phyloP scores from a whole-genome alignment of 2,113 vertebrate species.

The Megaceryle maxima region DNA sequence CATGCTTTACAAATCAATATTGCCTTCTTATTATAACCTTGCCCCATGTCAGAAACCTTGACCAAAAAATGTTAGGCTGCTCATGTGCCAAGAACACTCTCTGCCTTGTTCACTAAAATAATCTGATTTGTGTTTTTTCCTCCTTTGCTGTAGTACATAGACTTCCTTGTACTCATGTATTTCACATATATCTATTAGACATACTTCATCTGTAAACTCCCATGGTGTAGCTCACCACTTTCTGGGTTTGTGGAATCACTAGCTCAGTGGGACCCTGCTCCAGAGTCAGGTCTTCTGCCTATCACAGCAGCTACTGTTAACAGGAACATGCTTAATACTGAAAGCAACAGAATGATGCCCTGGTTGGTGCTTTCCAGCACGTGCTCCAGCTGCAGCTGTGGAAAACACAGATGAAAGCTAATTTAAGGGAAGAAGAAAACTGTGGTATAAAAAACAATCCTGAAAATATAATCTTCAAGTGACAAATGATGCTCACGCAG shows the following conservation, averaged over 20 bases:
- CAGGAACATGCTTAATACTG: not conserved
- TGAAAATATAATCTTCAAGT: not conserved
- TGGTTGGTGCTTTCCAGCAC: not conserved
- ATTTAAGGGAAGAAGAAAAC: not conserved
- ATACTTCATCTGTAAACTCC: not conserved
- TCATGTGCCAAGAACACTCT: not conserved
- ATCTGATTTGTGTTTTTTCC: not conserved
- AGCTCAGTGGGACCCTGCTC: not conserved
- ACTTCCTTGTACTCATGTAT: not conserved
- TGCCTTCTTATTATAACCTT: not conserved
- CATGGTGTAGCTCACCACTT: not conserved
- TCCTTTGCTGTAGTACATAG: not conserved
- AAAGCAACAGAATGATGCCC: not conserved
- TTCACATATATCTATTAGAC: not conserved
- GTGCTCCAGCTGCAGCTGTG: not conserved
- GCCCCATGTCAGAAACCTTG: not conserved
- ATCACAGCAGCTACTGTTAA: not conserved
- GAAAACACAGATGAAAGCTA: not conserved
- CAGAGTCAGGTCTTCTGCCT: not conserved
- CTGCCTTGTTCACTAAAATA: not conserved
- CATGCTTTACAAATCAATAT: not conserved
- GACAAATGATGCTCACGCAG: not conserved
- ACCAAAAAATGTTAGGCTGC: not conserved
- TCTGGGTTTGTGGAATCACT: not conserved
- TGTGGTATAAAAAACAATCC: not conserved